Conservation (phyloP, 2,113 vertebrate species). For the Falco punctatus region DNA sequence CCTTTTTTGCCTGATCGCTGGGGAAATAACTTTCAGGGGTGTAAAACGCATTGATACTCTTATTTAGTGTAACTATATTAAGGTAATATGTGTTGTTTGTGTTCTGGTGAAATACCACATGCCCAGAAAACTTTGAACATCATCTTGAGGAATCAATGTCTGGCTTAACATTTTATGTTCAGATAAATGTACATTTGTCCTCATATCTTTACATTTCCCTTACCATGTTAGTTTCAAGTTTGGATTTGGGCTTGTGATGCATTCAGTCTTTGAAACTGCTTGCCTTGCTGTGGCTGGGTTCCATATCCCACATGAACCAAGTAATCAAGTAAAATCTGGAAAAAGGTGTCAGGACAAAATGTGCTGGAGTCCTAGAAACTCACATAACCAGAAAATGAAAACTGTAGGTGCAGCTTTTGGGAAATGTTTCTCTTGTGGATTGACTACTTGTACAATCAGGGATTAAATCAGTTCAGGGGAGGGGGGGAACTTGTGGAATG, state of each 20-base stretch:
- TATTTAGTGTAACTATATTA: neutral
- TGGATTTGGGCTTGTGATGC: neutral
- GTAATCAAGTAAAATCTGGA: neutral
- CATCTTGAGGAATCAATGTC: neutral
- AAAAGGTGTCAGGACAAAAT: neutral
- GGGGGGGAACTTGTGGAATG: fast-evolving
- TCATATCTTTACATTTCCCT: neutral
- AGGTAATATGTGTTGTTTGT: neutral
- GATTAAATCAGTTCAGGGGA: neutral
- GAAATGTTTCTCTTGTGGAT: neutral
- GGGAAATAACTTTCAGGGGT: neutral
- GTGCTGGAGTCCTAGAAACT: neutral
- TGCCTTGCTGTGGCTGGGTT: neutral
- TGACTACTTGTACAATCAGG: neutral
- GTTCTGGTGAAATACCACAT: neutral
- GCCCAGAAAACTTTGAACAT: neutral
- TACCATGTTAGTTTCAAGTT: neutral
- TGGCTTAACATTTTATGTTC: neutral
- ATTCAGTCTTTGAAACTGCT: neutral
- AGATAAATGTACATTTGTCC: neutral
- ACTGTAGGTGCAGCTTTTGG: neutral
- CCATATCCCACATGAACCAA: neutral
- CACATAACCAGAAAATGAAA: neutral
- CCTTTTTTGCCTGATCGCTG: neutral
- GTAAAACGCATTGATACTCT: neutral